Base-by-base conservation (phyloP, 1,140 invertebrate species). In the Matsumurasca onukii region DNA sequence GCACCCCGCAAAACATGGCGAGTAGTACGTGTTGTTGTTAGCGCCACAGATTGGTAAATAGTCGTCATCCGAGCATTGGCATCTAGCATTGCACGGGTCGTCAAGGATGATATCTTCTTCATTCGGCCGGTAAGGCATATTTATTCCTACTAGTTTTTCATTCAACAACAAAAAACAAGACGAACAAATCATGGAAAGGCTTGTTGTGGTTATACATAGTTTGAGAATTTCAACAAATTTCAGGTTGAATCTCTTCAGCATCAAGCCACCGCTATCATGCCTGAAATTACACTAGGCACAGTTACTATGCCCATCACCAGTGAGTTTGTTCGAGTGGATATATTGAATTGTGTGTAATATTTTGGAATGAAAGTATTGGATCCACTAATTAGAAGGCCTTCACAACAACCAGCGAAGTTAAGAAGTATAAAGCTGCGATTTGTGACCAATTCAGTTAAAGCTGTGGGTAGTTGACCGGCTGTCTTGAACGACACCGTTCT, bases 351-450 rank as follows among this genome's bases (percentile, higher is more conserved):
- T 77, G 90, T 91, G 79, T 95, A 91, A 59, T 94, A 90, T 76
- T 94, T 94, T 0, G 92, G 92, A 67, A 92, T 79, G 75, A 94
- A 94, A 0, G 91, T 89, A 0, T 91, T 89, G 74, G 94, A 91
- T 0, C 91, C 92, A 0, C 89, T 86, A 3, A 94, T 84, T 0
- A 93, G 79, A 73, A 93, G 80, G n/a, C 91, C 91, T 78, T 94
- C 91, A 52, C 85, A 86, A 0, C 91, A 89, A 1, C 89, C 90
- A 1, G 90, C 91, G 64, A 93, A 75, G 74, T 90, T 93, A 0
- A 94, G 77, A 78, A 91, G 90, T 75, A 92, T 84, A 78, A 94
- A 94, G 1, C 91, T 91, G 0, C 90, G 89, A 78, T 94, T 94
- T 30, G 77, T 81, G 1, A 92, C 78, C 0, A 94, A 79, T 1